Conservation (phyloP, 2,113 vertebrate species). For the Pseudorasbora parva region DNA sequence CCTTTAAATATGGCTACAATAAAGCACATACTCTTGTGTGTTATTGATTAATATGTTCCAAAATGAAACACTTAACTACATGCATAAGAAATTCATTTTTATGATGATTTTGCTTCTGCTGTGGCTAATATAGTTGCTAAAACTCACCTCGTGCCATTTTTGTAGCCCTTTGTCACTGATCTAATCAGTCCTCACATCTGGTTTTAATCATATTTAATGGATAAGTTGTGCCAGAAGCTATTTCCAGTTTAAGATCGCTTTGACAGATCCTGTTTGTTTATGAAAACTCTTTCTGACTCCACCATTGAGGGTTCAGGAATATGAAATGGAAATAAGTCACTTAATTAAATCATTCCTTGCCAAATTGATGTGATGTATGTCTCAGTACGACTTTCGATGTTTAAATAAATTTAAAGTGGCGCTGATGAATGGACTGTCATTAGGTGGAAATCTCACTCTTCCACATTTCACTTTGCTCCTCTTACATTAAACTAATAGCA, state of each 20-base stretch:
- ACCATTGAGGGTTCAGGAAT: neutral
- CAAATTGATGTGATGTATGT: neutral
- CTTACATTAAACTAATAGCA: constrained; percentile 26
- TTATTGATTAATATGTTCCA: neutral
- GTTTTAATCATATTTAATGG: constrained; percentile 75
- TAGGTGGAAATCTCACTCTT: neutral
- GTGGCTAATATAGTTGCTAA: constrained; percentile 32
- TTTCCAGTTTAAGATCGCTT: constrained; percentile 65
- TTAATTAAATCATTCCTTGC: neutral
- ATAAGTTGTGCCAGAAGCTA: constrained; percentile 72
- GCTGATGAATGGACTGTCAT: neutral
- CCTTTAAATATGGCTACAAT: neutral
- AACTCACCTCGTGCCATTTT: constrained; percentile 68
- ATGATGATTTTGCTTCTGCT: neutral
- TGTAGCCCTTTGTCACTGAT: constrained; percentile 66
- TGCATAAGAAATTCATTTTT: neutral
- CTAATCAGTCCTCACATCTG: constrained; percentile 73
- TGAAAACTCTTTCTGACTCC: constrained; percentile 10
- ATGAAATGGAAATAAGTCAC: neutral
- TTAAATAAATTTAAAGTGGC: constrained; percentile 11
- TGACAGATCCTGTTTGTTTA: constrained; percentile 57
- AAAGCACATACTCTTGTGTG: neutral
- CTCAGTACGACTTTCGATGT: neutral
- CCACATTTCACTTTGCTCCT: neutral
- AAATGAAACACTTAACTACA: neutral